Evolutionary conservation across 2,888 invertebrate species (phyloP).

Genomic region (Trisateles emortualis): DNA sequence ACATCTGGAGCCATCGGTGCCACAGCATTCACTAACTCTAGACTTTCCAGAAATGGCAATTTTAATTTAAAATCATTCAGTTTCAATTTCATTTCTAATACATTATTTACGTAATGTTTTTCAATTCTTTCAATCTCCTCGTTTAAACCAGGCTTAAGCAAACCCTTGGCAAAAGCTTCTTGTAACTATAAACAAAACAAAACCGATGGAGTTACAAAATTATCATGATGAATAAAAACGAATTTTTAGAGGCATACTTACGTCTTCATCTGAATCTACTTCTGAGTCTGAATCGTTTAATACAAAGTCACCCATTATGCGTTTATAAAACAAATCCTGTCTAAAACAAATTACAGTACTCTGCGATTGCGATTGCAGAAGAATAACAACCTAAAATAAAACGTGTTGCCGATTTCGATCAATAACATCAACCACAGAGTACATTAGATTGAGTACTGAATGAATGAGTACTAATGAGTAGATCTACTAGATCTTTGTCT

Average conservation of each 20-base stretch:
- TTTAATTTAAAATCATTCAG: slow-evolving; percentile 90
- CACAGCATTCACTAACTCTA: slow-evolving; percentile 92
- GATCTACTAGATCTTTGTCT: too few species aligned
- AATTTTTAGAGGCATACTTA: slow-evolving; percentile 43
- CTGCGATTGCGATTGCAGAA: too few species aligned
- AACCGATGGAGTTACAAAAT: background rate
- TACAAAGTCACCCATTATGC: slow-evolving; percentile 75
- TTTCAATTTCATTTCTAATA: slow-evolving; percentile 90
- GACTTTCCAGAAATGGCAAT: slow-evolving; percentile 94
- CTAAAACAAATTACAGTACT: background rate
- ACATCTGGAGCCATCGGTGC: slow-evolving; percentile 95
- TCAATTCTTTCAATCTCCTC: slow-evolving; percentile 87
- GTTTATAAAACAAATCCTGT: background rate
- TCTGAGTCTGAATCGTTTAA: slow-evolving; percentile 83
- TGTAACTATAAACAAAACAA: slow-evolving; percentile 89
- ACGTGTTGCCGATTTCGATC: too few species aligned
- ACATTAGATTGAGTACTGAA: too few species aligned
- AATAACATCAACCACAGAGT: too few species aligned
- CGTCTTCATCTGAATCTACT: slow-evolving; percentile 87
- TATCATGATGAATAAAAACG: background rate
- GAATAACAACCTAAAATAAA: too few species aligned
- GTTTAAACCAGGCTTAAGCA: slow-evolving; percentile 95
- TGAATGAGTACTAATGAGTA: too few species aligned
- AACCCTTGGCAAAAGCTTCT: slow-evolving; percentile 95
- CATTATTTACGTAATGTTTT: slow-evolving; percentile 90